Evolutionary conservation across 2,888 invertebrate species (phyloP), one percentile per base, ranked within the genome.

Genomic region (Rhabditoides inermis): DNA sequence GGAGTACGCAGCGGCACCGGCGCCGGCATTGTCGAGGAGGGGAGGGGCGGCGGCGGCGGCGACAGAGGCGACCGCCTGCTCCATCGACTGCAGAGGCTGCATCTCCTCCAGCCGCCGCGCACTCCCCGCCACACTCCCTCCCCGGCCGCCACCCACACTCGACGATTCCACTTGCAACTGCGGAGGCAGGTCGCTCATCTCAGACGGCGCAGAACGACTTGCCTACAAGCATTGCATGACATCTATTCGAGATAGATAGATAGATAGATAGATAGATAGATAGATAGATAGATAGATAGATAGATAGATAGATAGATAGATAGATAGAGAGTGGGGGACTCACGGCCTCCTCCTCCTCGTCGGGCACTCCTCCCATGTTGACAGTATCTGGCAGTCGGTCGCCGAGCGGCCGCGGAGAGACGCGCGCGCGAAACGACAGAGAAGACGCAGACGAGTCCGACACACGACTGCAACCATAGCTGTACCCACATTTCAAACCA

Each of bases 331-430:
- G n/a, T 4, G 27, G n/a, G 45, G n/a, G 15, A 5, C 27, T n/a
- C n/a, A n/a, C 42, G 7, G 42, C 51, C 23, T 51, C 51, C 6
- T 52, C 54, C 12, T 53, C 55, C 23, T 55, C 57, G 27, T 55
- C 55, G 46, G 52, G 58, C 30, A 52, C 53, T 12, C 57, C 57
- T 3, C 63, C 63, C 60, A 63, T 63, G 44, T 63, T 63, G 30
- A 63, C 49, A 20, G 45, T 46, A n/a, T 25, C 45, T 6, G 51
- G 58, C 32, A 60, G 45, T 15, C 39, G 27, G 42, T 62, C 58
- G 12, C 58, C 56, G 6, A 55, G 39, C 15, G 55, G 56, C 23
- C 55, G 45, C 10, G 60, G 63, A 1, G 59, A 49, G 20, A 27
- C 53, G 2, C 48, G 42, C 15, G 36, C 27, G 2, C 40, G 30